A percentile compares a stretch with the other conserved stretches of the same genome.
Conservation (phyloP, 2,888 invertebrate genomes). For the Caenorhabditis angaria region DNA sequence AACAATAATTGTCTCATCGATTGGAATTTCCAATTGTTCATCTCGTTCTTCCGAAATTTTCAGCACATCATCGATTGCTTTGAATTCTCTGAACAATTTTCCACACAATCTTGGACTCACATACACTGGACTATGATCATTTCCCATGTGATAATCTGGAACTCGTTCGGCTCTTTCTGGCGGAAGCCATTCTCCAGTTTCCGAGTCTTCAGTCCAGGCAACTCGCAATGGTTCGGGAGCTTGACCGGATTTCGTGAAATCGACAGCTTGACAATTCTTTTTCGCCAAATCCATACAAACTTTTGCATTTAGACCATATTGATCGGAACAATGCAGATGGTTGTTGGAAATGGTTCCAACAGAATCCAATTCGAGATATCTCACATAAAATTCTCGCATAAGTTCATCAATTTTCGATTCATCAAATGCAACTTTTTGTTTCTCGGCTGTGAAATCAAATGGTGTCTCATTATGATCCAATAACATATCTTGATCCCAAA, state of each 20-base stretch:
- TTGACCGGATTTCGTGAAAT: conserved; percentile 60
- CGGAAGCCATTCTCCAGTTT: conserved; percentile 41
- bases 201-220: conserved; percentile 38
- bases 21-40: conserved; percentile 42
- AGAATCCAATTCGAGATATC: conserved; percentile 72
- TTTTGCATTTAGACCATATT: conserved; percentile 63
- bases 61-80: conserved; percentile 59
- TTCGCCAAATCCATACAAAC: conserved; percentile 65
- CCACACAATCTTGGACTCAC: conserved; percentile 53
- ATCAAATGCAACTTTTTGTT: conserved; percentile 33
- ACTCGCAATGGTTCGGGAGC: conserved; percentile 39
- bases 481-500: conserved; percentile 72
- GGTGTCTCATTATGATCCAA: conserved; percentile 69
- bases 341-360: conserved; percentile 72
- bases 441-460: conserved; percentile 58
- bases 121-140: conserved; percentile 47
- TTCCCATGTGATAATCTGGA: conserved; percentile 50
- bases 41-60: conserved; percentile 55
- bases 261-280: conserved; percentile 71
- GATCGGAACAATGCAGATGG: conserved; percentile 72
- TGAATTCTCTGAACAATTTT: conserved; percentile 65
- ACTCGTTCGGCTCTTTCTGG: conserved; percentile 48
- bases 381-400: conserved; percentile 71
- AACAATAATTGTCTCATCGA: conserved; percentile 28
- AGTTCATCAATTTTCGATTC: conserved; percentile 37